Evolutionary conservation across 2,888 invertebrate genomes (phyloP).

Genomic region (Platycnemis pennipes): DNA sequence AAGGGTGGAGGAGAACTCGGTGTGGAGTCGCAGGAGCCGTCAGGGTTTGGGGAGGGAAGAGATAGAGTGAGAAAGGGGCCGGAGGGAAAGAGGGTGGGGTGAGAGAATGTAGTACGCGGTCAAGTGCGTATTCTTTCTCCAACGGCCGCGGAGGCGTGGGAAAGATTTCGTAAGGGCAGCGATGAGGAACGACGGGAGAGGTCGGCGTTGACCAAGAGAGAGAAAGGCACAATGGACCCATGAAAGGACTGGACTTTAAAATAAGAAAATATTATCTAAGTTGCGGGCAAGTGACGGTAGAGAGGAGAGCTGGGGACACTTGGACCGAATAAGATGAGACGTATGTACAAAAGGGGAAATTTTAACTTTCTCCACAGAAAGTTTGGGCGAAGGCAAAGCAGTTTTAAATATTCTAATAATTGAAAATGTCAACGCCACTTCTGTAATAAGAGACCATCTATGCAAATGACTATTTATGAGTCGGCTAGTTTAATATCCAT

Average conservation of each 20-base stretch:
- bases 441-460: too few species aligned
- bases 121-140: constrained; percentile 59
- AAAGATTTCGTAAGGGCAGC: constrained; percentile 14
- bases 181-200: not conserved
- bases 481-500: too few species aligned
- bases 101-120: constrained; percentile 36
- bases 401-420: too few species aligned
- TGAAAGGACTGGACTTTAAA: not conserved
- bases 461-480: too few species aligned
- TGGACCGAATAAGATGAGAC: not conserved
- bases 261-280: not conserved
- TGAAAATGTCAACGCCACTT: too few species aligned
- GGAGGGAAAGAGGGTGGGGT: not conserved
- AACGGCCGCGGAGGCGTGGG: constrained; percentile 55
- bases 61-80: not conserved
- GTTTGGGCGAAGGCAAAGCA: too few species aligned
- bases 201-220: not conserved
- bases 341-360: not conserved
- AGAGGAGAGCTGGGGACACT: not conserved
- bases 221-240: not conserved
- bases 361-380: too few species aligned
- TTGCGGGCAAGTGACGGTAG: too few species aligned
- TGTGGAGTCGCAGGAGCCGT: not conserved
- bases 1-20: not conserved
- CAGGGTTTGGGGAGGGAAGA: not conserved